Conservation (phyloP, 2,113 vertebrate genomes). For the Chrysochloris asiatica region DNA sequence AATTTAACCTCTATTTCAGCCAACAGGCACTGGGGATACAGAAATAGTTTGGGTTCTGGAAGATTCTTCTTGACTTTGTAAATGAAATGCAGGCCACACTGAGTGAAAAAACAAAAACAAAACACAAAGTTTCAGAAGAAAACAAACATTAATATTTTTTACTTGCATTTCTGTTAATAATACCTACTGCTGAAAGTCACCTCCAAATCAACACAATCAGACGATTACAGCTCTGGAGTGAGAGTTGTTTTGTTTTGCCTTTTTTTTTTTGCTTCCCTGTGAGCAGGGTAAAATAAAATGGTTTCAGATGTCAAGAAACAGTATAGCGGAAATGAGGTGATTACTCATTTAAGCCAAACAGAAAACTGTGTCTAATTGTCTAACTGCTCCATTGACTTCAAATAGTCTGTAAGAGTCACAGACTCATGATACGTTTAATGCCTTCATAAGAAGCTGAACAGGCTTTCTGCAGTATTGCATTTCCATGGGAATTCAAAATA, state of each 20-base stretch:
- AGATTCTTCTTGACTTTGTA: neutral
- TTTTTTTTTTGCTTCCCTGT: neutral
- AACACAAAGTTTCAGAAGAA: neutral
- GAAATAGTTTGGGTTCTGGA: neutral
- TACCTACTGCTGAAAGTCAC: neutral
- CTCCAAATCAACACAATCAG: neutral
- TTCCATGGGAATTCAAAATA: constrained; percentile 24
- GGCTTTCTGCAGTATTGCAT: neutral
- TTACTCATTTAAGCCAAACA: constrained; percentile 60
- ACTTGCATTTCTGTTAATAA: neutral
- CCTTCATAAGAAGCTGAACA: neutral
- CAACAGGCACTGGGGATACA: neutral
- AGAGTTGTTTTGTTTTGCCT: neutral
- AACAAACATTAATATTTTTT: neutral
- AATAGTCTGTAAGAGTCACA: constrained; percentile 35
- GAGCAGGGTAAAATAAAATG: neutral
- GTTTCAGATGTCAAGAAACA: constrained; percentile 45
- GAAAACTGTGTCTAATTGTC: constrained; percentile 66
- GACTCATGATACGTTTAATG: neutral
- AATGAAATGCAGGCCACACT: neutral
- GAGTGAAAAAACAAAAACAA: neutral
- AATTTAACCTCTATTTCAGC: neutral
- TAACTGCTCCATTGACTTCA: constrained; percentile 59
- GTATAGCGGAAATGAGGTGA: constrained; percentile 32
- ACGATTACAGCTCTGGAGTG: neutral